Percentiles rank a stretch among this genome's conserved stretches.
These are phyloP conservation scores for Cecropterus lyciades DNA, from an alignment of 1,140 invertebrate genomes.

Conservation along the genomic window DNA sequence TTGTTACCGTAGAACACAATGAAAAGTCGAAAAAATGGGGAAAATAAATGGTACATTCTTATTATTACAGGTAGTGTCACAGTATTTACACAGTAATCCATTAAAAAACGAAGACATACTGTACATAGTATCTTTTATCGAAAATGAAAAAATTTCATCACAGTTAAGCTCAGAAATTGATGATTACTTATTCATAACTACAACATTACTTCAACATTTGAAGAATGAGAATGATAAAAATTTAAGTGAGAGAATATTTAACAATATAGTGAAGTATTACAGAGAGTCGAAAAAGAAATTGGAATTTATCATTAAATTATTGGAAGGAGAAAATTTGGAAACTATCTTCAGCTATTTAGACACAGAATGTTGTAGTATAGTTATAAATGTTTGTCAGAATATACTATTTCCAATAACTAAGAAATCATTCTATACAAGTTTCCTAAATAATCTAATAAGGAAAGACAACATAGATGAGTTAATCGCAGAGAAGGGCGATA, in stretches of 20 bases:
- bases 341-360: constrained; percentile 64
- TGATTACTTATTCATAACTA: constrained; percentile 58
- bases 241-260: constrained; percentile 54
- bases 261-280: constrained; percentile 61
- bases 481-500: constrained; percentile 68
- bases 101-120: constrained; percentile 56
- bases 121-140: constrained; percentile 59
- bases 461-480: constrained; percentile 68
- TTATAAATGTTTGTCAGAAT: constrained; percentile 61
- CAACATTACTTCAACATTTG: constrained; percentile 62
- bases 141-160: constrained; percentile 58
- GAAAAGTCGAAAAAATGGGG: too few relatives aligned
- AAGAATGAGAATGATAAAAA: constrained; percentile 40
- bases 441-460: constrained; percentile 66
- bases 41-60: too few relatives aligned
- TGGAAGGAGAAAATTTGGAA: constrained; percentile 66
- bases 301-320: constrained; percentile 65
- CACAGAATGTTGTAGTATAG: constrained; percentile 47
- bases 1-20: too few relatives aligned
- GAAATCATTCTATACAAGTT: constrained; percentile 61
- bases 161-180: constrained; percentile 57
- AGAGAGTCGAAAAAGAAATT: constrained; percentile 72
- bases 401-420: constrained; percentile 68
- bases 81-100: constrained; percentile 59
- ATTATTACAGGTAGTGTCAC: constrained; percentile 65